phyloP scores from a whole-genome alignment of 1,140 invertebrate genomes.

The Drosophila ironensis region DNA sequence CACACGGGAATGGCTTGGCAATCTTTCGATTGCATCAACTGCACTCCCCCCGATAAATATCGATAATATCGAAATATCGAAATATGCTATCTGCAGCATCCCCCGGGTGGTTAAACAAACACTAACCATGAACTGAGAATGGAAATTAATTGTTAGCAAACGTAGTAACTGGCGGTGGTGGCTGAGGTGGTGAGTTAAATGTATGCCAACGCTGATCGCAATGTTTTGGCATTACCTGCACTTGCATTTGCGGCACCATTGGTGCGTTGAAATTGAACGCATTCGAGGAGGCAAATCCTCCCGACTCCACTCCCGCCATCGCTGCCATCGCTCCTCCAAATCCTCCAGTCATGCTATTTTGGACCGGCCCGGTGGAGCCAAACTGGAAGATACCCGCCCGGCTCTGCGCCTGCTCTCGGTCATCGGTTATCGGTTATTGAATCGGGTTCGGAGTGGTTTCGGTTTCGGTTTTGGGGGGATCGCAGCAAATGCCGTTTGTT shows the following conservation, averaged over 20 bases:
- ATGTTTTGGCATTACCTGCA: constrained; percentile 61
- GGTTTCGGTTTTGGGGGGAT: constrained; percentile 2
- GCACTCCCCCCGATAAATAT: too few species aligned
- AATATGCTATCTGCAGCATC: too few species aligned
- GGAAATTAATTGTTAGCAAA: too few species aligned
- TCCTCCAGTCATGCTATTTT: not conserved
- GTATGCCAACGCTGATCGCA: constrained; percentile 18
- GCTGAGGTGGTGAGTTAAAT: constrained; percentile 16
- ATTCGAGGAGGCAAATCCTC: not conserved
- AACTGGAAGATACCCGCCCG: constrained; percentile 57
- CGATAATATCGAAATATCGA: too few species aligned
- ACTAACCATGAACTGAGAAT: too few species aligned
- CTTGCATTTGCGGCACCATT: constrained; percentile 27
- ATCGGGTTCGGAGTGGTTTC: not conserved
- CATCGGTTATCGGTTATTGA: not conserved
- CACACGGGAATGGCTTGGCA: too few species aligned
- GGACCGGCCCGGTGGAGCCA: constrained; percentile 16
- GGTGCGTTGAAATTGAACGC: constrained; percentile 52
- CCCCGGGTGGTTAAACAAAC: too few species aligned
- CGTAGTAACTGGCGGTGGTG: too few species aligned
- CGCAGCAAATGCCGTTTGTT: not conserved
- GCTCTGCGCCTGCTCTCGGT: not conserved
- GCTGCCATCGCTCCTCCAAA: not conserved
- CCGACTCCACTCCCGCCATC: too few species aligned
- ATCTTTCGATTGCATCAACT: too few species aligned